Conservation (phyloP, 2,797 vertebrate genomes). For the Carapus acus region DNA sequence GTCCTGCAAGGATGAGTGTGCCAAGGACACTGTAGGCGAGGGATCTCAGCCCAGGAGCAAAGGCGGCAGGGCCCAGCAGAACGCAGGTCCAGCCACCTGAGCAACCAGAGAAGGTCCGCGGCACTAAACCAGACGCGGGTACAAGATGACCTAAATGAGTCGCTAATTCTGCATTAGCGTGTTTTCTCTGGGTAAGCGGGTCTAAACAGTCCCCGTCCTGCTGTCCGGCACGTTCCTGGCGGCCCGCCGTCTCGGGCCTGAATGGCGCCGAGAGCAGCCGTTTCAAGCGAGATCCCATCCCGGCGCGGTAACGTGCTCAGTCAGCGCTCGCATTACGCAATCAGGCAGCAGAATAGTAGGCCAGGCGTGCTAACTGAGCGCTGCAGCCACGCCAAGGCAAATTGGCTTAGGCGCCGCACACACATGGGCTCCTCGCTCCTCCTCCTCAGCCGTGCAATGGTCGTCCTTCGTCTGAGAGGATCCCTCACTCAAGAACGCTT, state of each 20-base stretch:
- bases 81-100: constrained; percentile 58
- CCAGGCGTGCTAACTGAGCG: constrained; percentile 68
- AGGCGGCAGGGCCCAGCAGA: constrained; percentile 58
- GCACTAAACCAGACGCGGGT: too few species aligned
- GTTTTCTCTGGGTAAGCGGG: constrained; percentile 45
- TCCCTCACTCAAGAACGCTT: constrained; percentile 50
- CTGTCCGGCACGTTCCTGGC: constrained; percentile 30
- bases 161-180: too few species aligned
- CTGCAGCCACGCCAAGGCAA: constrained; percentile 64
- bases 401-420: constrained; percentile 68
- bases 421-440: constrained; percentile 61
- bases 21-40: constrained; percentile 77
- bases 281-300: constrained; percentile 59
- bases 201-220: constrained; percentile 43
- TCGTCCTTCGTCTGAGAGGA: constrained; percentile 60
- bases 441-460: constrained; percentile 61
- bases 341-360: constrained; percentile 61
- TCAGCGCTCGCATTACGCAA: constrained; percentile 69
- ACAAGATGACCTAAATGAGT: too few species aligned
- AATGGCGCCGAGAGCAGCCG: constrained; percentile 54
- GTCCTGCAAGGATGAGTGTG: constrained; percentile 71
- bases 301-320: constrained; percentile 61
- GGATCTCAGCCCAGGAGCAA: constrained; percentile 69
- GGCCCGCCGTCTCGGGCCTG: constrained; percentile 49
- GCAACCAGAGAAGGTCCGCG: too few species aligned